Evolutionary conservation across 1,140 invertebrate genomes (phyloP).

Genomic region (Trissolcus basalis): DNA sequence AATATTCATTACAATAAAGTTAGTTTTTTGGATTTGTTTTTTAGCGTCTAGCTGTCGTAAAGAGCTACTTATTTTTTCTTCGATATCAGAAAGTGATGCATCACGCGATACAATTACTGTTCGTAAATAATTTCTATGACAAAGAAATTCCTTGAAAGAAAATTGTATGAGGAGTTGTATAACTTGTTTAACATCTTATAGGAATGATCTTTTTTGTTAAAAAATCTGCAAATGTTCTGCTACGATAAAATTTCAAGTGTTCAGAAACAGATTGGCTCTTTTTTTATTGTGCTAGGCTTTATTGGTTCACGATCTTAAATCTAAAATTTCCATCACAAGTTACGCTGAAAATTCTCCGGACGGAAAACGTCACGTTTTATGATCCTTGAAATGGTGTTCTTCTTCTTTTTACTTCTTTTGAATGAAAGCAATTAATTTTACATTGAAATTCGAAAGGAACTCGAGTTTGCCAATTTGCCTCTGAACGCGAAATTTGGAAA

Average conservation of each 20-base stretch:
- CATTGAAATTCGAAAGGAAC: not conserved
- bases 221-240: not conserved
- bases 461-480: not conserved
- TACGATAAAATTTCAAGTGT: constrained; percentile 30
- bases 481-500: too few relatives aligned
- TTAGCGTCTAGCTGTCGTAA: too few relatives aligned
- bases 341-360: constrained; percentile 40
- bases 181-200: not conserved
- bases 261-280: constrained; percentile 29
- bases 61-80: too few relatives aligned
- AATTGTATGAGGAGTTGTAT: not conserved
- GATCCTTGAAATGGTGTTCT: constrained; percentile 52
- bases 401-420: constrained; percentile 8
- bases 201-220: not conserved
- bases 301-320: constrained; percentile 22
- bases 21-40: too few relatives aligned
- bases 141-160: too few relatives aligned
- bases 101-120: too few relatives aligned
- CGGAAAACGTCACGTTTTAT: constrained; percentile 52
- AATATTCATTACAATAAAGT: too few relatives aligned
- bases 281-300: constrained; percentile 21
- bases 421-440: constrained; percentile 2
- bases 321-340: constrained; percentile 34
- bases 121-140: too few relatives aligned
- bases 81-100: too few relatives aligned